Evolutionary conservation across 2,797 vertebrate genomes (phyloP).

Genomic region (Vultur gryphus): DNA sequence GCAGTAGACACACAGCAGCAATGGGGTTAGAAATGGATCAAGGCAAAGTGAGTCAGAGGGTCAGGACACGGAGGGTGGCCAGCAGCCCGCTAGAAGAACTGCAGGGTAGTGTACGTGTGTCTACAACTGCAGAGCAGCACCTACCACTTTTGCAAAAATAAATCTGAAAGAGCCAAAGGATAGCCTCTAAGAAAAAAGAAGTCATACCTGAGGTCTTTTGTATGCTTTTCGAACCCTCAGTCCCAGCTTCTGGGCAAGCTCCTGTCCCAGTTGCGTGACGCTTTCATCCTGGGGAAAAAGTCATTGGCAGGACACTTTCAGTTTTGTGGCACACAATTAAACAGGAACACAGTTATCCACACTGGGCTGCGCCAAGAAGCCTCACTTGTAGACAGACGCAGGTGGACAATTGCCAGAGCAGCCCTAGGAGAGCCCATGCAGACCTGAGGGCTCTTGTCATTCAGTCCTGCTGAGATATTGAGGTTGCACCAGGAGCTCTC

Average conservation of each 20-base stretch:
- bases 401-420: not conserved
- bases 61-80: not conserved
- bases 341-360: not conserved
- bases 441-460: not conserved
- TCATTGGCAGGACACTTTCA: not conserved
- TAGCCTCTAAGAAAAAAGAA: not conserved
- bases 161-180: not conserved
- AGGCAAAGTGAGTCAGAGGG: not conserved
- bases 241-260: slow-evolving; percentile 93
- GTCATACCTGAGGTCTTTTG: slow-evolving; percentile 86
- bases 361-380: not conserved
- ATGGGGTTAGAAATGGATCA: not conserved
- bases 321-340: not conserved
- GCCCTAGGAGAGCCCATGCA: not conserved
- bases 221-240: slow-evolving; percentile 94
- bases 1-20: not conserved
- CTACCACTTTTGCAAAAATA: not conserved
- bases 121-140: not conserved
- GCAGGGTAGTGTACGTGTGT: not conserved
- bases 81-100: not conserved
- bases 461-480: not conserved
- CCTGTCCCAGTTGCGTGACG: slow-evolving; percentile 91
- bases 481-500: not conserved
- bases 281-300: slow-evolving; percentile 84
- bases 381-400: not conserved